phyloP scores from a whole-genome alignment of 2,888 invertebrate genomes.

The Lepidochitona cinerea region DNA sequence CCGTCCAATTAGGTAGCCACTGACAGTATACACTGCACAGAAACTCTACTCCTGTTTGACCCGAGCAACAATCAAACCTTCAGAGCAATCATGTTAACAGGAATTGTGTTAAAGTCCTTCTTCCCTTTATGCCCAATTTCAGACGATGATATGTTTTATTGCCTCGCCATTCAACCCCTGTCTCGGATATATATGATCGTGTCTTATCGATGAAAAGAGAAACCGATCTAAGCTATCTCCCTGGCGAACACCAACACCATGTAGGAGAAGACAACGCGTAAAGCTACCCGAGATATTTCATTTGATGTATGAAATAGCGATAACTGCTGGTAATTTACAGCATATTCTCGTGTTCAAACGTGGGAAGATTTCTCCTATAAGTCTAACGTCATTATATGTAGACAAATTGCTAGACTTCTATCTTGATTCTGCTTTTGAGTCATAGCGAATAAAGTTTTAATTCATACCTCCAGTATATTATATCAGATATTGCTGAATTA shows the following conservation, averaged over 20 bases:
- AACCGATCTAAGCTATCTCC: not conserved
- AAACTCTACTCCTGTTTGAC: not conserved
- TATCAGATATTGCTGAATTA: too few species aligned
- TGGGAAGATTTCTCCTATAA: not conserved
- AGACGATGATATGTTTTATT: not conserved
- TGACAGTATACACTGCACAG: not conserved
- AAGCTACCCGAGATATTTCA: too few species aligned
- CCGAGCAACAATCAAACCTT: not conserved
- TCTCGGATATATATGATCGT: not conserved
- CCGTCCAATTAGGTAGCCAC: not conserved
- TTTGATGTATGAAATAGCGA: too few species aligned
- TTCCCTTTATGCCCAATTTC: constrained; percentile 1
- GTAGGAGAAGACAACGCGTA: too few species aligned
- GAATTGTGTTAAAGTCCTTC: not conserved
- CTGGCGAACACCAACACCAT: not conserved
- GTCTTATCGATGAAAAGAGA: not conserved
- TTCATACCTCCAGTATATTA: too few species aligned
- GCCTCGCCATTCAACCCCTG: not conserved
- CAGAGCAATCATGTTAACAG: not conserved
- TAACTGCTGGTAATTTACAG: not conserved
- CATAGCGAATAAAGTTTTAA: too few species aligned
- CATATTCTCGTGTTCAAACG: not conserved
- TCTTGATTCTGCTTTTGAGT: too few species aligned
- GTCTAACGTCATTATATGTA: too few species aligned
- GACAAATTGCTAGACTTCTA: too few species aligned